Base-by-base conservation (phyloP, 2,797 vertebrate genomes). In the Hylomyscus alleni region DNA sequence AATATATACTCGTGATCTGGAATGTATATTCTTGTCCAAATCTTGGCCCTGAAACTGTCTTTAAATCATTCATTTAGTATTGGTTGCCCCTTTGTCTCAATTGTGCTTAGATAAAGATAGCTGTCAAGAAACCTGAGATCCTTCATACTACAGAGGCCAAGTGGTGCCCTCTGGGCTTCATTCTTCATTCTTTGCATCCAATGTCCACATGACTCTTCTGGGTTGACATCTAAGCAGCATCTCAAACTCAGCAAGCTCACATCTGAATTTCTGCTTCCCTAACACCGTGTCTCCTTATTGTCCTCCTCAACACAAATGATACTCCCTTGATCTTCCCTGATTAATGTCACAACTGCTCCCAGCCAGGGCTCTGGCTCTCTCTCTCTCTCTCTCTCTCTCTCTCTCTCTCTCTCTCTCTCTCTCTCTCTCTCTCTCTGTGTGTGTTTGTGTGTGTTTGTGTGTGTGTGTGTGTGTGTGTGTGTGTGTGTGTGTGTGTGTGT, bases 21-120 rank as follows among this genome's bases (percentile, higher is more conserved):
- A 65, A 29, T 91, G 93, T 92, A 11, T 84, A 85, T 84, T 95
- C 52, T 40, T 90, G 65, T 7, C 8, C 31, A 65, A 34, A 81
- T 90, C 29, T 58, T 94, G 75, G 8, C 19, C 52, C 22, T 52
- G 44, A 12, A 86, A 72, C 37, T 67, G 22, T 44, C 34, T 83
- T 65, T 22, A 83, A 94, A 40, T 37, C 12, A 6, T 80, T 34
- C 60, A 17, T 4, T 75, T 92, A 37, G 37, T 29, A 44, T 72
- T 47, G n/a, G 67, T 34, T 94, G 4, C 5, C 8, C 24, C 40
- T 92, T 52, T 65, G 12, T 90, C 37, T 94, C 54, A 80, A 0
- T 14, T 84, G 26, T 56, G 22, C 50, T 78, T 75, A 92, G 76
- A 62, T 19, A 13, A 76, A 40, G 12, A 26, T 52, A 89, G 52